Evolutionary conservation across 2,797 vertebrate species (phyloP), one percentile per base, ranked within the genome.

Genomic region (Hypotaenidia okinawae): DNA sequence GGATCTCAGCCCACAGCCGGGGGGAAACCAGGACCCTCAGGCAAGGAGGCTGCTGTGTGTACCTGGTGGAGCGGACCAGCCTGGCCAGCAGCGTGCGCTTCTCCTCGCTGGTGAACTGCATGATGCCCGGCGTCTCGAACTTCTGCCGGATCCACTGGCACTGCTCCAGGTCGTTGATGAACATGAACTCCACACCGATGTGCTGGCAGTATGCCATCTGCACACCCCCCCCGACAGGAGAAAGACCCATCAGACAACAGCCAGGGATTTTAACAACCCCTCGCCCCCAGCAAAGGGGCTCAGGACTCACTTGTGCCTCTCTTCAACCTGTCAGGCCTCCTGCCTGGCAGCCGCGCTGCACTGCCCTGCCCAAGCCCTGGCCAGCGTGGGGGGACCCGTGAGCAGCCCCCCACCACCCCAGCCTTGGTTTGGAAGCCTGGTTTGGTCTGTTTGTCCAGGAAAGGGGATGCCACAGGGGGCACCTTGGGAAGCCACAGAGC

Each of bases 141-240:
- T 99, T 99, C 95, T 98, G 96, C 41, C 99, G 97, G 94, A 99
- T 99, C 99, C 99, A 99, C 90, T 99, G 99, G 89, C 99, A 99
- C 94, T 99, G 99, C 85, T 99, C 98, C 98, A 99, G 88, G 94
- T 99, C 98, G 2, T 99, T 99, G 88, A 99, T 99, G 91, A 99
- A 99, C 99, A 99, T 99, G 93, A 99, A 99, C 97, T 99, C 98
- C 78, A 99, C 98, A 0, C 99, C 99, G 0, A 99, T 99, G 84
- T 99, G 99, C 97, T 99, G 99, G 87, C 99, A 99, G 97, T 99
- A 99, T 1, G 98, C 98, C 97, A 93, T 97, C 99, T 99, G 91
- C 51, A 33, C 35, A 9, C 35, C 35, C 35, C 35, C 35, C 35
- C 52, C 81, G 5, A n/a, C 0, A 1, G 41, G 59, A 62, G 16